Evolutionary conservation across 2,888 invertebrate species (phyloP).

Genomic region (Chesias legatella): DNA sequence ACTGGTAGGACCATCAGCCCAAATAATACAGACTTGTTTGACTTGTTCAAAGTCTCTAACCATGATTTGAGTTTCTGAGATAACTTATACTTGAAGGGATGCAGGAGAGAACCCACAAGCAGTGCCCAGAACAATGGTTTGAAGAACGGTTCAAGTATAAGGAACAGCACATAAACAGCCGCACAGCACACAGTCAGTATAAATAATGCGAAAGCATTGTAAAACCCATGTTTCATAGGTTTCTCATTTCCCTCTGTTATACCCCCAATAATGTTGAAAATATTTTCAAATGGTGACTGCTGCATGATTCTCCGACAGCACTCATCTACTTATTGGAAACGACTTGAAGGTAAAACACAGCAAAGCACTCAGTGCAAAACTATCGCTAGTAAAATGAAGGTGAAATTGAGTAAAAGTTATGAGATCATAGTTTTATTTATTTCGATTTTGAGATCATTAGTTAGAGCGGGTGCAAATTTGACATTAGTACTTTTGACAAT

Average conservation of each 20-base stretch:
- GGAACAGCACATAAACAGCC: slow-evolving; percentile 88
- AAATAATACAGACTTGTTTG: slow-evolving; percentile 83
- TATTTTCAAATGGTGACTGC: slow-evolving; percentile 83
- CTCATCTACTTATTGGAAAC: too few relatives aligned
- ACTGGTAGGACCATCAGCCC: slow-evolving; percentile 85
- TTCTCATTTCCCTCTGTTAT: slow-evolving; percentile 90
- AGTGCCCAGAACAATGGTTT: slow-evolving; percentile 97
- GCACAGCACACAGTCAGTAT: slow-evolving; percentile 84
- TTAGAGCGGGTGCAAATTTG: too few relatives aligned
- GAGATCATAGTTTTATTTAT: slow-evolving; percentile 52
- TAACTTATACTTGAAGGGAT: slow-evolving; percentile 93
- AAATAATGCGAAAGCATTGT: slow-evolving; percentile 91
- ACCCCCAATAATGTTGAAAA: slow-evolving; percentile 84
- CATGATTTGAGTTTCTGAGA: slow-evolving; percentile 88
- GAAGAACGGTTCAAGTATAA: slow-evolving; percentile 94
- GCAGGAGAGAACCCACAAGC: slow-evolving; percentile 97
- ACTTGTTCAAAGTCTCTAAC: slow-evolving; percentile 85
- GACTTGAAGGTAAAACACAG: slow-evolving; percentile 15
- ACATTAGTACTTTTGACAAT: too few relatives aligned
- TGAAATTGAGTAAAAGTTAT: too few relatives aligned
- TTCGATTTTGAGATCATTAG: slow-evolving; percentile 36
- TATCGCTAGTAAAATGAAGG: too few relatives aligned
- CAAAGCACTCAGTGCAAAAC: slow-evolving; percentile 18
- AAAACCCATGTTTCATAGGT: slow-evolving; percentile 94
- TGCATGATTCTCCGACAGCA: slow-evolving; percentile 45